Conservation (phyloP, 2,113 vertebrate genomes). For the Sterrhoptilus dennistouni region DNA sequence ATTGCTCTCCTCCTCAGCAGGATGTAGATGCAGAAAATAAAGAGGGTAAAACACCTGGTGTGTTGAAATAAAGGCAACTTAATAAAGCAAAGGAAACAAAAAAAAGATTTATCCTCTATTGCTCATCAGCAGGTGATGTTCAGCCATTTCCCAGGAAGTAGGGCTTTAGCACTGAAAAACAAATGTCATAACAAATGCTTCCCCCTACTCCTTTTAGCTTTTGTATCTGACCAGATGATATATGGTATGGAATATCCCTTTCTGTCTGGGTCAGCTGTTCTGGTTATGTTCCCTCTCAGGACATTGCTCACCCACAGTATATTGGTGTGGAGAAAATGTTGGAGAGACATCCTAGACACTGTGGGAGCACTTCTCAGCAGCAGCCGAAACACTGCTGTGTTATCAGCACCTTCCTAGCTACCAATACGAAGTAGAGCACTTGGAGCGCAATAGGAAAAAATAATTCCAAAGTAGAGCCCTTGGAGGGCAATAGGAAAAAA, state of each 20-base stretch:
- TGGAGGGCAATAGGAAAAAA: not conserved
- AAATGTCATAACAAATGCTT: not conserved
- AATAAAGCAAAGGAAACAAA: not conserved
- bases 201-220: not conserved
- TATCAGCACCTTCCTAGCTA: not conserved
- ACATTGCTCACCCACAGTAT: not conserved
- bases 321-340: not conserved
- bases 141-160: not conserved
- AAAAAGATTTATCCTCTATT: not conserved
- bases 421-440: not conserved
- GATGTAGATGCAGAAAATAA: not conserved
- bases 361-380: not conserved
- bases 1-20: not conserved
- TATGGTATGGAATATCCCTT: not conserved
- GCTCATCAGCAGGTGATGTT: not conserved
- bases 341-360: not conserved
- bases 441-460: not conserved
- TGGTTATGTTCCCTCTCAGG: not conserved
- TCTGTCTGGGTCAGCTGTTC: not conserved
- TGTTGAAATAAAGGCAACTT: not conserved
- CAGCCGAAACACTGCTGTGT: not conserved
- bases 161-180: not conserved
- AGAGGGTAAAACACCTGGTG: not conserved
- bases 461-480: not conserved
- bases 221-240: not conserved